Evolutionary conservation across 2,888 invertebrate species (phyloP), one percentile per base, ranked within the genome.

Genomic region (Xanthorhoe spadicearia): DNA sequence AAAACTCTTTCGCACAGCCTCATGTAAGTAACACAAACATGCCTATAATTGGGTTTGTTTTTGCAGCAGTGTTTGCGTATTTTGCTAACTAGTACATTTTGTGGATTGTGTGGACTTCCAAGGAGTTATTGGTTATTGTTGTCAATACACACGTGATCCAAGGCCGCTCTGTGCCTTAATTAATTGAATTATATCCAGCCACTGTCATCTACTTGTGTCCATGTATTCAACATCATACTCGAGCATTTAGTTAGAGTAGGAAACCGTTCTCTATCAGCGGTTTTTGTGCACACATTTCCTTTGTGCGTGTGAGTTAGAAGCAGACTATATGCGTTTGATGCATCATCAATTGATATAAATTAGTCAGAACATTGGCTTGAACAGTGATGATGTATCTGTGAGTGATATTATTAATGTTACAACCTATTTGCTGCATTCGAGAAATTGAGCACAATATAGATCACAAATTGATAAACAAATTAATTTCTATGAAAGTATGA

Each of bases 131-230:
- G 78, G 77, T 81, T 85, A 83, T 85, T 85, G 78, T 85, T 83
- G 28, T 83, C 79, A 72, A 78, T 81, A 79, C 80, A 84, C 85
- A 87, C 83, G 83, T 86, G 86, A 86, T 80, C 76, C 86, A 86
- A 89, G 87, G 86, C 81, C 84, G 74, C 66, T 68, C 66, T 65
- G 74, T 72, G 74, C 68, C 64, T 74, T 66, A 71, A 74, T 64
- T 77, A 78, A 81, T 80, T 74, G 9, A 74, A 79, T 81, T 81
- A 77, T 71, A 61, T 68, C 49, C 65, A 68, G 46, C 18, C 18
- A 66, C n/a, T 60, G 54, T 51, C 19, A n/a, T 66, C 51, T 59
- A 49, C 8, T 55, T 18, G 53, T 58, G 35, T 48, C 35, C 48
- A 59, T 57, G 18, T 50, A 7, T 17, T 17, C 46, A 43, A 15